Evolutionary conservation across 2,113 vertebrate genomes (phyloP).

Genomic region (Trichomycterus rosablanca): DNA sequence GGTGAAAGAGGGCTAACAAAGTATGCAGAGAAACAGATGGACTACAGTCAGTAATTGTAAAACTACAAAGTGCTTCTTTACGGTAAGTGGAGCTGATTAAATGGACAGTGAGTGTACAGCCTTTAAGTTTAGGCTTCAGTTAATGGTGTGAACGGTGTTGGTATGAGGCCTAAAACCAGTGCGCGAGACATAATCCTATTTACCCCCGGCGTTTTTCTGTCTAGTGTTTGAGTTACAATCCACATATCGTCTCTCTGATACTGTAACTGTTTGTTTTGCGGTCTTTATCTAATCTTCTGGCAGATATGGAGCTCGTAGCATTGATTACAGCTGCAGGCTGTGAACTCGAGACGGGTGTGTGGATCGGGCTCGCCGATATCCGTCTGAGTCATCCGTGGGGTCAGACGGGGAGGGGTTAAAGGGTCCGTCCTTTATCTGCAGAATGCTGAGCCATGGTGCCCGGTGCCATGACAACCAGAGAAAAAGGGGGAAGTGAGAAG

Average conservation of each 20-base stretch:
- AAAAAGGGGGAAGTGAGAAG: slow-evolving; percentile 11
- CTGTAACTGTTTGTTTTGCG: slow-evolving; percentile 39
- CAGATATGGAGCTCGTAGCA: slow-evolving; percentile 24
- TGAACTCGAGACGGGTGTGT: slow-evolving; percentile 25
- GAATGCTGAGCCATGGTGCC: slow-evolving; percentile 68
- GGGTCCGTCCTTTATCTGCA: slow-evolving; percentile 49
- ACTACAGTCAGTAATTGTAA: no score
- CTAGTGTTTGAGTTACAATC: neutral
- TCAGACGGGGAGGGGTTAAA: slow-evolving; percentile 44
- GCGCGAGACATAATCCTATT: no score
- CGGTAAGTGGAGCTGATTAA: no score
- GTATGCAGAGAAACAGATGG: no score
- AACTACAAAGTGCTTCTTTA: no score
- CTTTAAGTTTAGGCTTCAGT: no score
- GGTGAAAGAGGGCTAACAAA: no score
- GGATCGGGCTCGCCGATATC: slow-evolving; percentile 13
- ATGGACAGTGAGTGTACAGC: no score
- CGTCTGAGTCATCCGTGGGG: slow-evolving; percentile 22
- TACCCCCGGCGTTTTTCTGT: no score
- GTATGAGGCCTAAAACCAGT: no score
- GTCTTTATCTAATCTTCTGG: slow-evolving; percentile 39
- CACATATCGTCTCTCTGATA: no score
- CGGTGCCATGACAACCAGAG: slow-evolving; percentile 63
- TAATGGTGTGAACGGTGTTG: no score
- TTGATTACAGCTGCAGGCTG: slow-evolving; percentile 35